Evolutionary conservation across 2,113 vertebrate genomes (phyloP), one percentile per base, ranked within the genome.

Genomic region (Brachyhypopomus gauderio): DNA sequence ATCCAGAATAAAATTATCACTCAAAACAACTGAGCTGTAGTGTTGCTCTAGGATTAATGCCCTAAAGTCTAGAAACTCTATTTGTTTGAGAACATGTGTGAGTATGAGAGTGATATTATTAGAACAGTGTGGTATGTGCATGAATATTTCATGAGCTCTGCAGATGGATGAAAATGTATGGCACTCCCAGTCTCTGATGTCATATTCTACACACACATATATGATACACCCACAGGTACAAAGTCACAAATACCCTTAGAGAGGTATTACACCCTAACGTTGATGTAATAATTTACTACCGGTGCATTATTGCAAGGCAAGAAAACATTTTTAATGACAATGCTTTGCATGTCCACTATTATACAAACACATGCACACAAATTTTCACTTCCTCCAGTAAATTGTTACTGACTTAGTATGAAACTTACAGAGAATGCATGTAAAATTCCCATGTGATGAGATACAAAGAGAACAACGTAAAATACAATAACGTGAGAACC

Each of bases 61-160:
- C 25, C 11, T 77, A 22, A 19, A 38, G 27, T 27, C 30, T 17
- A 38, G 30, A n/a, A 6, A 20, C 36, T 38, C 3, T 6, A 27
- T 36, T 14, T 20, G 17, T 70, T 11, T 41, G 14, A 17, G 34
- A 34, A 69, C 67, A 3, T 0, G 45, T 34, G 52, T 14, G 27
- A 20, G 17, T 45, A 34, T 8, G 14, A 34, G 20, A 41, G 2
- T 72, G 22, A 23, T 83, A 80, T 74, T 80, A 80, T 80, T 70
- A 77, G 81, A 64, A 2, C 60, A 74, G 12, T 17, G 55, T 52
- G 38, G 75, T 34, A 25, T 77, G 16, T 38, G 36, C n/a, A 73
- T 84, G 56, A 63, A 85, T 83, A 83, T 69, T 82, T 77, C 73
- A 85, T 85, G 30, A 80, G 79, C 30, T 25, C 55, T 76, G 72